Conservation (phyloP, 2,888 invertebrate species). For the Poecilus cupreus region DNA sequence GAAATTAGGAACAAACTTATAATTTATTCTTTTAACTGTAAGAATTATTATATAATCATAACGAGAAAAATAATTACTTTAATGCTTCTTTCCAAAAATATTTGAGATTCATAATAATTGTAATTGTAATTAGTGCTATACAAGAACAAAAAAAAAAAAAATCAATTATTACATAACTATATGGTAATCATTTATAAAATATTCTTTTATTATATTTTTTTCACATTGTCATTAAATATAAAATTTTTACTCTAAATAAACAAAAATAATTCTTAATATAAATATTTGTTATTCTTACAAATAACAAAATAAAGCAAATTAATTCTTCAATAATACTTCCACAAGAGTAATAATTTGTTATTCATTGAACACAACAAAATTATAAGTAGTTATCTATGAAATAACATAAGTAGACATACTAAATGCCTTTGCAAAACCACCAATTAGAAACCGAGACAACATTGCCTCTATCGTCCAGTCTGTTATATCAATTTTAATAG, state of each 20-base stretch:
- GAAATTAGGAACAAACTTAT: too few relatives aligned
- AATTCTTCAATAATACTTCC: neutral
- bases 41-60: too few relatives aligned
- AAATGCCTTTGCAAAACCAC: too few relatives aligned
- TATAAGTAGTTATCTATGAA: neutral
- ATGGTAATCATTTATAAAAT: neutral
- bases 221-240: slow-evolving; percentile 3
- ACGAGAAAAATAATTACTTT: too few relatives aligned
- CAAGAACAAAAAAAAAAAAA: neutral
- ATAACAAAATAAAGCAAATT: neutral
- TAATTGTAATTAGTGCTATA: neutral
- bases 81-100: too few relatives aligned
- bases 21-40: neutral
- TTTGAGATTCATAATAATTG: neutral
- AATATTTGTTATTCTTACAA: neutral
- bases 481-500: too few relatives aligned
- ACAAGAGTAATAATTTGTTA: neutral
- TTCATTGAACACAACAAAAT: neutral
- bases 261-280: slow-evolving; percentile 7
- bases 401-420: too few relatives aligned
- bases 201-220: too few relatives aligned
- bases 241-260: neutral
- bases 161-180: neutral
- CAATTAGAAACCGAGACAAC: too few relatives aligned
- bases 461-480: too few relatives aligned